These are phyloP conservation scores for Phenacoccus solenopsis DNA, from an alignment of 1,140 invertebrate species.

Conservation along the genomic window DNA sequence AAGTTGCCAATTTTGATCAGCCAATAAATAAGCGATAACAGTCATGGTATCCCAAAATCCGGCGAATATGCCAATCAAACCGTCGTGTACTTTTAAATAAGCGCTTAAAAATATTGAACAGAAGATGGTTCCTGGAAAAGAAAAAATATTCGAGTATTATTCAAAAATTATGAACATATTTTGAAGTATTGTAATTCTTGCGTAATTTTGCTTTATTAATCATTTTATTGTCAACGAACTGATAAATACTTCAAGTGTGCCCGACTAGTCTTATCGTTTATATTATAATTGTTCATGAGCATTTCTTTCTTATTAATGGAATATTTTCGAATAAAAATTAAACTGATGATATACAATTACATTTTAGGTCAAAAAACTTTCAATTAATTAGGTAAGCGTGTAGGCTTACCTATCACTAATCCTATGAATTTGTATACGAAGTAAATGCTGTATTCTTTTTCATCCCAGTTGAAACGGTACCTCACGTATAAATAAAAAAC, in stretches of 20 bases:
- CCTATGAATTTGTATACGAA: not conserved
- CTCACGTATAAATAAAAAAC: constrained; percentile 26
- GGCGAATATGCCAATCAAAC: constrained; percentile 14
- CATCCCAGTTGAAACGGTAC: constrained; percentile 26
- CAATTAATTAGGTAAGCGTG: not conserved
- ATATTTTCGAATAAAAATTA: no score
- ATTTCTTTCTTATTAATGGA: no score
- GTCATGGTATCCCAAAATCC: constrained; percentile 10
- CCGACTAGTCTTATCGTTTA: not conserved
- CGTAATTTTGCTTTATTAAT: not conserved
- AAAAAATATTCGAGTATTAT: not conserved
- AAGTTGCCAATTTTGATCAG: constrained; percentile 14
- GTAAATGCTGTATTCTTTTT: constrained; percentile 24
- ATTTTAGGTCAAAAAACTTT: no score
- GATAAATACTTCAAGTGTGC: not conserved
- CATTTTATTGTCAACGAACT: not conserved
- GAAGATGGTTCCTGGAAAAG: constrained; percentile 19
- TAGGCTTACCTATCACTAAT: not conserved
- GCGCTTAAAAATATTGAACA: constrained; percentile 14
- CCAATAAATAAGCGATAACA: constrained; percentile 9
- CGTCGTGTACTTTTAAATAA: constrained; percentile 14
- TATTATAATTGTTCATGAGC: not conserved
- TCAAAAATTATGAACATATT: no score
- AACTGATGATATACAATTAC: no score
- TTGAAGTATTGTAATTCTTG: no score